Evolutionary conservation across 2,888 invertebrate species (phyloP).

Genomic region (Gerris lacustris): DNA sequence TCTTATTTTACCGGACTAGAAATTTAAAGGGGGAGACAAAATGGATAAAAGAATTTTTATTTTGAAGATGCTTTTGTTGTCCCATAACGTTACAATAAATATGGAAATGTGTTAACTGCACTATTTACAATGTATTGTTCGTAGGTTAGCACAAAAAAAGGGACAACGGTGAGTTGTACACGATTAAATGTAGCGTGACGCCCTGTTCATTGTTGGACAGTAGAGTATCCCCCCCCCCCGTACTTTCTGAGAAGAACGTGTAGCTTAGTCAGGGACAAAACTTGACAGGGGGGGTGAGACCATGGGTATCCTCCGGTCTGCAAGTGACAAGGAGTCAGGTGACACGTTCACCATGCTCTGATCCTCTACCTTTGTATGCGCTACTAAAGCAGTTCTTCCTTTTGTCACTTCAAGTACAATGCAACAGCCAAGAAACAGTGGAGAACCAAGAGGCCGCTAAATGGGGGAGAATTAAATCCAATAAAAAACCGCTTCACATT

Average conservation of each 20-base stretch:
- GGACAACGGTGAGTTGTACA: neutral
- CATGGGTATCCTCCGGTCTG: neutral
- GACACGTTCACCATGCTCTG: neutral
- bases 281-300: neutral
- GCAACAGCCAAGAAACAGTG: neutral
- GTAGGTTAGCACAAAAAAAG: neutral
- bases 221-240: neutral
- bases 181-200: neutral
- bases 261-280: neutral
- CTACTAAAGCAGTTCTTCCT: neutral
- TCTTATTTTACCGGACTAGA: too few species aligned
- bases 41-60: too few species aligned
- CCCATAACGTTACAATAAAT: neutral
- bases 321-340: conserved; percentile 1
- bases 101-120: conserved; percentile 5
- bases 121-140: neutral
- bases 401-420: conserved; percentile 1
- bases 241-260: too few species aligned
- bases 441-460: neutral
- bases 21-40: too few species aligned
- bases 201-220: neutral
- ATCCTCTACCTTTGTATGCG: neutral
- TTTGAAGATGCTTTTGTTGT: too few species aligned
- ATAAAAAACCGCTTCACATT: too few species aligned
- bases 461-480: neutral